These are phyloP conservation scores for Dichetophora obliterata DNA, from an alignment of 2,888 invertebrate genomes.

Conservation along the genomic window DNA sequence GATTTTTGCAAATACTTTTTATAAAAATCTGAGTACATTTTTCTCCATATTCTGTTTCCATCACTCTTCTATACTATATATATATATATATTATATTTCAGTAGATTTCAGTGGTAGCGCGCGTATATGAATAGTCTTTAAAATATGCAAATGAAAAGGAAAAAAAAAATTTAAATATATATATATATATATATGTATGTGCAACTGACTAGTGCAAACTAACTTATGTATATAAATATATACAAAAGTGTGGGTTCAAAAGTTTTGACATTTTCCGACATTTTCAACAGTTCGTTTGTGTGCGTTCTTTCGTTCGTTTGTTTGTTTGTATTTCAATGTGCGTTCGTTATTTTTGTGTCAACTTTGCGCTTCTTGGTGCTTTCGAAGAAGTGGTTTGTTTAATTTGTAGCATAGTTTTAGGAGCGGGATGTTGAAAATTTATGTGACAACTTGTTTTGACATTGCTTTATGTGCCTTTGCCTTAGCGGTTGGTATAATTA, in stretches of 20 bases:
- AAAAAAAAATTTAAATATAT: background rate
- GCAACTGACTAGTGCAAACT: background rate
- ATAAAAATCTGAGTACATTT: background rate
- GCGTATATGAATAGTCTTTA: too few relatives aligned
- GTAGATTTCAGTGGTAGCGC: too few relatives aligned
- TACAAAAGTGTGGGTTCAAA: background rate
- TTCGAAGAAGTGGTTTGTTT: background rate
- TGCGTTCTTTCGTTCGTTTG: background rate
- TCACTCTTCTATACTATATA: too few relatives aligned
- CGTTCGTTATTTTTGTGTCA: background rate
- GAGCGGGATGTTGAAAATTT: background rate
- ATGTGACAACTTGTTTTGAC: slow-evolving; percentile 1
- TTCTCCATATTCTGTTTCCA: too few relatives aligned
- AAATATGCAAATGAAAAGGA: too few relatives aligned
- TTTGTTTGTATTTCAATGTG: background rate
- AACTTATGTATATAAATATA: background rate
- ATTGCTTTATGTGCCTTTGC: background rate
- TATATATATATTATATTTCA: too few relatives aligned
- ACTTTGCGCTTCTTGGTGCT: background rate
- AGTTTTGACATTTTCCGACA: slow-evolving; percentile 1
- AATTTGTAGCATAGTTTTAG: slow-evolving; percentile 4
- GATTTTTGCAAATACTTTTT: background rate
- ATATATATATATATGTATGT: background rate
- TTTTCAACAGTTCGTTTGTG: background rate
- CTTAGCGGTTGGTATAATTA: background rate